Percentiles rank a stretch among this genome's conserved stretches.
Conservation (phyloP, 2,113 vertebrate species). For the Scartelaos histophorus region DNA sequence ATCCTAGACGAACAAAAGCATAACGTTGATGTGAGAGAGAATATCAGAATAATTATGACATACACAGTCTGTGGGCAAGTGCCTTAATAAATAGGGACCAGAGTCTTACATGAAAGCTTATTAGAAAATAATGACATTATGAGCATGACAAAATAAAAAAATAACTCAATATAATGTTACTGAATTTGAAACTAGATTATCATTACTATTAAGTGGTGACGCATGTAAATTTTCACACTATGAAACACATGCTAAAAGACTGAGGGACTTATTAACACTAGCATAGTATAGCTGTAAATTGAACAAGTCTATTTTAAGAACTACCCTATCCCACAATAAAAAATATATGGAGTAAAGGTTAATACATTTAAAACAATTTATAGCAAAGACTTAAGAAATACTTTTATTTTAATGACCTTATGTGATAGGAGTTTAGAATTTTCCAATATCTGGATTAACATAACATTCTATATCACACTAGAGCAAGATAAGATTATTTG, state of each 20-base stretch:
- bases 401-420: too few species aligned
- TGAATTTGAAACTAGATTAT: slow-evolving; percentile 8
- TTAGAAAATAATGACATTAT: slow-evolving; percentile 26
- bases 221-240: background rate
- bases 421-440: too few species aligned
- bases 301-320: background rate
- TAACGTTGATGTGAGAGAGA: background rate
- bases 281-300: background rate
- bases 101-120: slow-evolving; percentile 38
- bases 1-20: slow-evolving; percentile 71
- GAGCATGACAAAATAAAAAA: slow-evolving; percentile 14
- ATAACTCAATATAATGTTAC: background rate
- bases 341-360: too few species aligned
- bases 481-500: too few species aligned
- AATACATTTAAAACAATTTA: too few species aligned
- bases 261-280: background rate
- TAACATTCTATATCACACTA: too few species aligned
- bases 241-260: background rate
- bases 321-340: too few species aligned
- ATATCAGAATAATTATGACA: slow-evolving; percentile 41
- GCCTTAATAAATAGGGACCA: slow-evolving; percentile 31
- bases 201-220: background rate
- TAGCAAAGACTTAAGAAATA: too few species aligned
- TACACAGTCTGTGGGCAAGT: slow-evolving; percentile 43
- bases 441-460: too few species aligned